Conservation (phyloP, 2,113 vertebrate genomes). For the Tauraco erythrolophus region DNA sequence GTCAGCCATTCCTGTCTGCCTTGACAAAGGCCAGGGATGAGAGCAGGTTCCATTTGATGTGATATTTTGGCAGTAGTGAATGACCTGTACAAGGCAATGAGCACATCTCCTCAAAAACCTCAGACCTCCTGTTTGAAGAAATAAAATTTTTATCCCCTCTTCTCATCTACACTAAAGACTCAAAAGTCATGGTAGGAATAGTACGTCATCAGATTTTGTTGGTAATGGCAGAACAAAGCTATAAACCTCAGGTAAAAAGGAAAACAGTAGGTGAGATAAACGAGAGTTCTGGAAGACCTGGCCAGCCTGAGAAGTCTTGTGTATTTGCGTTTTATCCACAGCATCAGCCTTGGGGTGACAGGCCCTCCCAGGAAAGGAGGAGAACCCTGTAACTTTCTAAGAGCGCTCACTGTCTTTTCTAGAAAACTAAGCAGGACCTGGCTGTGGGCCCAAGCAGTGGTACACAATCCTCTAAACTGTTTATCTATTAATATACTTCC, state of each 20-base stretch:
- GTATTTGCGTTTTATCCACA: not conserved
- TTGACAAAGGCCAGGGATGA: not conserved
- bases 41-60: not conserved
- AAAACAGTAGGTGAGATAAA: not conserved
- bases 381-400: not conserved
- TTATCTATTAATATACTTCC: slow-evolving; percentile 43
- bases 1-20: not conserved
- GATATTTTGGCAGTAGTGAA: not conserved
- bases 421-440: not conserved
- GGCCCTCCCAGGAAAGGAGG: not conserved
- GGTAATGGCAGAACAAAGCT: not conserved
- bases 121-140: not conserved
- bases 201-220: not conserved
- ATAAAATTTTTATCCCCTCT: not conserved
- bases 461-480: not conserved
- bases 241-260: not conserved
- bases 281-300: not conserved
- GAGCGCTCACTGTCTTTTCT: not conserved
- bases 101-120: not conserved
- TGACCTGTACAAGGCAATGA: not conserved
- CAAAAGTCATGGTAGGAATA: not conserved
- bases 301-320: not conserved
- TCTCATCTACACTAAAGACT: not conserved
- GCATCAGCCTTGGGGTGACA: not conserved
- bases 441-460: not conserved